Percentiles rank a stretch among this genome's conserved stretches.
Evolutionary conservation across 2,113 vertebrate species (phyloP).

Genomic region (Empidonax alnorum): DNA sequence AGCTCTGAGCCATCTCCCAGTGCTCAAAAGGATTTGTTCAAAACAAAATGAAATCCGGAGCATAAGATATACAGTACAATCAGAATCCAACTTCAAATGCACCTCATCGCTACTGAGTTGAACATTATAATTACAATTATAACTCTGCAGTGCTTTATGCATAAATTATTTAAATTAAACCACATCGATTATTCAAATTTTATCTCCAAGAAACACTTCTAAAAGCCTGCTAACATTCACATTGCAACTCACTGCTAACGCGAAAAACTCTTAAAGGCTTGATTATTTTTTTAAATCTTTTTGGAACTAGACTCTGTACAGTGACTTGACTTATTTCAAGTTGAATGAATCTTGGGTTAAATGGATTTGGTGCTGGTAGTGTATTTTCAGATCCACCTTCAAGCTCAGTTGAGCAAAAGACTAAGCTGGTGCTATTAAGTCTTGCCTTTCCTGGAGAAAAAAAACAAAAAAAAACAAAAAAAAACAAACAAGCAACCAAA

Average conservation of each 20-base stretch:
- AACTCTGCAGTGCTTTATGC: conserved; percentile 66
- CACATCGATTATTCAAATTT: conserved; percentile 78
- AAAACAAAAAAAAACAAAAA: no score
- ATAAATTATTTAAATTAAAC: conserved; percentile 81
- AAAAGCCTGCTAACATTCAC: conserved; percentile 61
- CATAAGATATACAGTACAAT: conserved; percentile 46
- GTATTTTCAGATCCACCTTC: not conserved
- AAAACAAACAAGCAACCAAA: no score
- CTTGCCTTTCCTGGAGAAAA: not conserved
- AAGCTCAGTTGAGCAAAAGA: not conserved
- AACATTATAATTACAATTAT: conserved; percentile 77
- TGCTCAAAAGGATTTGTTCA: conserved; percentile 63
- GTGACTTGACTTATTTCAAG: conserved; percentile 38
- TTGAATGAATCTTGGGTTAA: not conserved
- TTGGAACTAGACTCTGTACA: not conserved
- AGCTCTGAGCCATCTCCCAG: conserved; percentile 53
- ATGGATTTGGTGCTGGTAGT: not conserved
- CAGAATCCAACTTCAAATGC: conserved; percentile 70
- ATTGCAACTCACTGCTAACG: conserved; percentile 41
- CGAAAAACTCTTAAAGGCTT: conserved; percentile 50
- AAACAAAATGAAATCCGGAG: conserved; percentile 63
- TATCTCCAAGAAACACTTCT: conserved; percentile 77
- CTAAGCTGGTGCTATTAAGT: not conserved
- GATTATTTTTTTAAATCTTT: not conserved
- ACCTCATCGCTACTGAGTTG: conserved; percentile 37